phyloP scores from a whole-genome alignment of 2,888 invertebrate genomes.

The Netelia inedita region DNA sequence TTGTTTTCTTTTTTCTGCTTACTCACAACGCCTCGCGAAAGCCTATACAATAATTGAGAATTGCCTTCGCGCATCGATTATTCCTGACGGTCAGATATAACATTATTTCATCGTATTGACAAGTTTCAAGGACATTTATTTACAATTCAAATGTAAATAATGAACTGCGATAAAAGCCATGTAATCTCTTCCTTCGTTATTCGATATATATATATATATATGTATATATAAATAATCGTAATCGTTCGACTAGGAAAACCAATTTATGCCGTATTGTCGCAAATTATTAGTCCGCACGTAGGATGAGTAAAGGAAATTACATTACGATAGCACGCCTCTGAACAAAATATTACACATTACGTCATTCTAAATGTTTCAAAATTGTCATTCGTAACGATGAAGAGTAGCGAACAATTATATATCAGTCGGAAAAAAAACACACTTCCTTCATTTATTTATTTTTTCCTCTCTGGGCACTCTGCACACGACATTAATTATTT shows the following conservation, averaged over 20 bases:
- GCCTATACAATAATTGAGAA: slow-evolving; percentile 50
- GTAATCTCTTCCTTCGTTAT: slow-evolving; percentile 17
- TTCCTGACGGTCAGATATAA: slow-evolving; percentile 60
- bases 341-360: neutral
- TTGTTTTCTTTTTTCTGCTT: slow-evolving; percentile 11
- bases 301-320: neutral
- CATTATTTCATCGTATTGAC: slow-evolving; percentile 56
- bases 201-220: neutral
- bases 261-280: slow-evolving; percentile 7
- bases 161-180: slow-evolving; percentile 44
- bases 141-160: slow-evolving; percentile 64
- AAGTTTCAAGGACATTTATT: slow-evolving; percentile 62
- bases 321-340: neutral
- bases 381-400: slow-evolving; percentile 49
- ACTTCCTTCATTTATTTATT: slow-evolving; percentile 30
- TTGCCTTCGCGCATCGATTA: slow-evolving; percentile 45
- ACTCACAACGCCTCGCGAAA: slow-evolving; percentile 35
- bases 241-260: neutral
- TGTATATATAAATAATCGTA: slow-evolving; percentile 7
- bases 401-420: slow-evolving; percentile 51
- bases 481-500: slow-evolving; percentile 72
- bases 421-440: slow-evolving; percentile 61
- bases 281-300: slow-evolving; percentile 19
- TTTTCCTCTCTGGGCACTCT: slow-evolving; percentile 51
- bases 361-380: neutral